Base-by-base conservation (phyloP, 2,888 invertebrate species). In the Coecobrya sp. region DNA sequence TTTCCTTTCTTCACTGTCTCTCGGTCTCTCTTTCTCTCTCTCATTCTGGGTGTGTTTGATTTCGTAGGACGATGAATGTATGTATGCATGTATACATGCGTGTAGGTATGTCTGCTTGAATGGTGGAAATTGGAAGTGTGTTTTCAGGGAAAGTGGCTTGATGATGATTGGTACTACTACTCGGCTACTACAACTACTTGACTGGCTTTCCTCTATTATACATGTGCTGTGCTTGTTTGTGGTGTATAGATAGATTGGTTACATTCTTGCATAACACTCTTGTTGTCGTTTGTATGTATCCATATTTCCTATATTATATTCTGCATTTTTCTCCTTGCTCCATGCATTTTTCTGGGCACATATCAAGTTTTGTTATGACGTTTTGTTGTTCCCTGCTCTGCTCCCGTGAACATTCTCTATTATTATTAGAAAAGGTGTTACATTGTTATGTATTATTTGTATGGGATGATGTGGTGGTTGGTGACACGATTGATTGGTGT, bases 1-100 rank as follows among this genome's bases (percentile, higher is more conserved):
- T 70, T 70, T 49, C 52, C 27, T 25, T 55, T 55, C 27, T 55
- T 52, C 25, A 19, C 73, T 73, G 5, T 16, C 22, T 55, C 27
- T 62, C 36, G 1, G 13, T 55, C 27, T 62, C 36, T 52, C 27
- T 82, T 30, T 16, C 22, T 55, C 27, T 62, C 36, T 52, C 27
- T 82, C 52, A 59, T 59, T 82, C 86, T 86, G 91, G 91, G 91
- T 86, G 91, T 91, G 91, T 91, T 91, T 86, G 91, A 82, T 86
- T 91, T 70, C 22, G 68, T 68, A 59, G 55, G 81, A 36, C 55
- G 42, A 79, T 52, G 25, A 25, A 79, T 79, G 25, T 68, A 89
- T 89, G 89, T 49, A 81, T 65, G 55, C 13, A 62, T 82, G 36
- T 55, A 55, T 81, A 13, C 49, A 62, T 27, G 55, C 11, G 19